Conservation (phyloP, 2,888 invertebrate genomes). For the Aspidiotus rigidus region DNA sequence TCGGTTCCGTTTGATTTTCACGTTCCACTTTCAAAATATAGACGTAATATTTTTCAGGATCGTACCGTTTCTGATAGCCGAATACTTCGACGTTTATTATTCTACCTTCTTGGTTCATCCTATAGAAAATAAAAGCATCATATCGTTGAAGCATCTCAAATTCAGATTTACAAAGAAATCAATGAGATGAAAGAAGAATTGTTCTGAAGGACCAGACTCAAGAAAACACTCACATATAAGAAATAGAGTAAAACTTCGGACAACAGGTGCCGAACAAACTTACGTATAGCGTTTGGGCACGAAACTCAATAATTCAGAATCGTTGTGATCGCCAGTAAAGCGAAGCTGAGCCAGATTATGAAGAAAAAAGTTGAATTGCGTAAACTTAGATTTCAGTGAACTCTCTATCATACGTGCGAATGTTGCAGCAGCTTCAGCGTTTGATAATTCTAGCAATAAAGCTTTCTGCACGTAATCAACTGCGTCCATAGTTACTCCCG, state of each 20-base stretch:
- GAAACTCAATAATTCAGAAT: conserved; percentile 76
- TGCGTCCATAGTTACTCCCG: conserved; percentile 83
- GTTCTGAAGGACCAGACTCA: not conserved
- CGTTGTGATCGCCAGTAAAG: conserved; percentile 74
- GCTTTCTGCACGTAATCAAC: conserved; percentile 86
- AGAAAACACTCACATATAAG: too few relatives aligned
- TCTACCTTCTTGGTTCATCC: conserved; percentile 81
- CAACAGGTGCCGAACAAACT: conserved; percentile 43
- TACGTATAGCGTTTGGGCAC: conserved; percentile 89
- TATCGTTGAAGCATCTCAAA: not conserved
- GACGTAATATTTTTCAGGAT: conserved; percentile 95
- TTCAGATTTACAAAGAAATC: not conserved
- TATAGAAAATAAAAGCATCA: conserved; percentile 41
- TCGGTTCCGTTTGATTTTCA: conserved; percentile 73
- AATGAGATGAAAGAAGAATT: not conserved
- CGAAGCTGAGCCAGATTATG: conserved; percentile 91
- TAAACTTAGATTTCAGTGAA: conserved; percentile 84
- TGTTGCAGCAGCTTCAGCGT: conserved; percentile 91
- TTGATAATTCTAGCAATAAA: conserved; percentile 75
- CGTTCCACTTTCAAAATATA: conserved; percentile 76
- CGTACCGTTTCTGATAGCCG: conserved; percentile 88
- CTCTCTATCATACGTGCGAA: conserved; percentile 94
- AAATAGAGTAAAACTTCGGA: too few relatives aligned
- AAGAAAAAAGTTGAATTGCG: conserved; percentile 95
- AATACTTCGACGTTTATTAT: conserved; percentile 74